Conservation (phyloP, 2,797 vertebrate species). For the Melanogrammus aeglefinus region DNA sequence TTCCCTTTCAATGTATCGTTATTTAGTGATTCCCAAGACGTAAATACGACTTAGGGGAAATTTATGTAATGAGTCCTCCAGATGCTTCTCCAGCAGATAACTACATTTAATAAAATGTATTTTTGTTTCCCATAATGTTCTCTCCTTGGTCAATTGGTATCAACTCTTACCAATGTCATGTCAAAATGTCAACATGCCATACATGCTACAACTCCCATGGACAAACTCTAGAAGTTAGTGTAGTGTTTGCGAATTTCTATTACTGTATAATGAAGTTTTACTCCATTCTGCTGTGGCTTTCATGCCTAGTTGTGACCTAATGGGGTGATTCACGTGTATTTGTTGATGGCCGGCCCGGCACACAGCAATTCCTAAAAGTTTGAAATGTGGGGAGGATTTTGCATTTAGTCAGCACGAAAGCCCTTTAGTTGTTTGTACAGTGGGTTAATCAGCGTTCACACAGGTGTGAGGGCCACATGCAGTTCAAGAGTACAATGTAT, state of each 20-base stretch:
- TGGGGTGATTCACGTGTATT: neutral
- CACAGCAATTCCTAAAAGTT: neutral
- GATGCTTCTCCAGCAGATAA: neutral
- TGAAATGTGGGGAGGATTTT: neutral
- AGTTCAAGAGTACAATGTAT: constrained; percentile 16
- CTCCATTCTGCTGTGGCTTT: neutral
- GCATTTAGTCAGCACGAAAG: neutral
- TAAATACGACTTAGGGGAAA: neutral
- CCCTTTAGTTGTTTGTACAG: neutral
- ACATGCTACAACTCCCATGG: neutral
- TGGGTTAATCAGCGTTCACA: constrained; percentile 32
- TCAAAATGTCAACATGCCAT: no score
- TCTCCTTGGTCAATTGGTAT: neutral
- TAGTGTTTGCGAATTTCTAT: neutral
- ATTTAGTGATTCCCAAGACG: neutral
- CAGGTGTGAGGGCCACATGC: constrained; percentile 29
- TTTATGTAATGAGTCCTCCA: neutral
- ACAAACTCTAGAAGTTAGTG: neutral
- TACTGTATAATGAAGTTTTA: neutral
- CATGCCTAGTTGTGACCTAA: neutral
- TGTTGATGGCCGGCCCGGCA: neutral
- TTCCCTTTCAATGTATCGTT: neutral
- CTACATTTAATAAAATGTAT: neutral
- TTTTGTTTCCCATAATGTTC: neutral
- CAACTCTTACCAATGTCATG: neutral